phyloP scores from a whole-genome alignment of 2,888 invertebrate genomes.

The Iphiclides podalirius region DNA sequence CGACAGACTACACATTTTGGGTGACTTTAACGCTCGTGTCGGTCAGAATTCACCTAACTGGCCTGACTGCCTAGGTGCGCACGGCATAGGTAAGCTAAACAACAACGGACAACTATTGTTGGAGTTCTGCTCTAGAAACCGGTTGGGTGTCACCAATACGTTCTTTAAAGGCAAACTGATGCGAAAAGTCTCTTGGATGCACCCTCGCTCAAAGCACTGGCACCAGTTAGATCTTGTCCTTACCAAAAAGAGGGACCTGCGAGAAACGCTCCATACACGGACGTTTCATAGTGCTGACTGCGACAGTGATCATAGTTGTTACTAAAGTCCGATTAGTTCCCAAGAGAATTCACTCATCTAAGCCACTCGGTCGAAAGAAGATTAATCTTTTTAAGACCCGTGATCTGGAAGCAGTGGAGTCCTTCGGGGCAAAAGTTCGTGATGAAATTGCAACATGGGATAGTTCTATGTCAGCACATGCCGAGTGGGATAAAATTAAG shows the following conservation, averaged over 20 bases:
- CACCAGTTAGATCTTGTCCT: constrained; percentile 27
- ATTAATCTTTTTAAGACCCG: not conserved
- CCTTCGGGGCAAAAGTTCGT: not conserved
- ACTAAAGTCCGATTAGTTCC: too few relatives aligned
- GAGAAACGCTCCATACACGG: constrained; percentile 19
- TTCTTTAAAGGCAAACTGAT: too few relatives aligned
- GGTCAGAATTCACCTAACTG: too few relatives aligned
- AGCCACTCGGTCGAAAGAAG: not conserved
- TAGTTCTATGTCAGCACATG: too few relatives aligned
- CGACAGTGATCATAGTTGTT: too few relatives aligned
- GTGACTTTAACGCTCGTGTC: too few relatives aligned
- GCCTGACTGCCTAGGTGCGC: too few relatives aligned
- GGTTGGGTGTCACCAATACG: constrained; percentile 27
- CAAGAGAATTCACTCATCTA: not conserved
- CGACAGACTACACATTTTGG: too few relatives aligned
- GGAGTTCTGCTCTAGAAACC: constrained; percentile 23
- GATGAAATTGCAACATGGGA: not conserved
- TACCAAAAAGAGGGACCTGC: constrained; percentile 23
- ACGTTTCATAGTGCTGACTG: constrained; percentile 24
- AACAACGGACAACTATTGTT: constrained; percentile 1
- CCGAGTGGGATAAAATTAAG: too few relatives aligned
- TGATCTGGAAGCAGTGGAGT: not conserved
- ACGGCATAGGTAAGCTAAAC: too few relatives aligned
- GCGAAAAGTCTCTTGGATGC: too few relatives aligned
- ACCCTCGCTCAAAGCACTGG: constrained; percentile 29